Evolutionary conservation across 92 coral and sea anemone genomes (phyloP), one percentile per base, ranked within the genome.

Genomic region (Porites lobata): DNA sequence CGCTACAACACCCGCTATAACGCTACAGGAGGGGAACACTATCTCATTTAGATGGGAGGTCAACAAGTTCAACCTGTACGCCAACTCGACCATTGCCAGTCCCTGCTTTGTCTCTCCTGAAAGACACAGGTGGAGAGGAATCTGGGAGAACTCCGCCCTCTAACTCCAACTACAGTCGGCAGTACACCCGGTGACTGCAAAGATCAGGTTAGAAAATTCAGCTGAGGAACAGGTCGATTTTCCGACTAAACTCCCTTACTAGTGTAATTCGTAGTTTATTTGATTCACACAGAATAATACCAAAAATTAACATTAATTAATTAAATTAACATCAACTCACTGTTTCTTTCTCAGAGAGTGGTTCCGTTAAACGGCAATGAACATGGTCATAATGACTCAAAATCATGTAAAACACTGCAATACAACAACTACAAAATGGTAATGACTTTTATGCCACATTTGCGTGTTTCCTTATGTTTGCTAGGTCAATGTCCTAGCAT

Each of bases 181-280:
- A 67, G 72, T 22, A 67, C 18, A 67, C 43, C 72, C 72, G 20
- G 72, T 19, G 72, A 67, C 72, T 67, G 72, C 72, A 67, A 67
- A 67, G 72, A 67, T 67, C 20, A 67, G 72, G 72, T 67, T 26
- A 19, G 72, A 20, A 22, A 67, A 22, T 67, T 67, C 7, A 19
- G 29, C 72, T 17, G 71, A 67, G 20, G 21, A 19, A 2, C 9
- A 17, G 32, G 32, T 18, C 29, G 2, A 19, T 1, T 20, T 20
- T 7, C 32, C 38, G 9, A 14, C 29, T 6, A 4, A 22, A 66
- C 26, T 66, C 20, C 20, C 29, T 19, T 18, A 66, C 20, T 18
- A 66, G 71, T 18, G 1, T 6, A 11, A 11, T 67, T 10, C 7
- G 72, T 7, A 18, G 7, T 6, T 67, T 67, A 67, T 13, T 67